Evolutionary conservation across 2,888 invertebrate genomes (phyloP).

Genomic region (Fragum whitleyi): DNA sequence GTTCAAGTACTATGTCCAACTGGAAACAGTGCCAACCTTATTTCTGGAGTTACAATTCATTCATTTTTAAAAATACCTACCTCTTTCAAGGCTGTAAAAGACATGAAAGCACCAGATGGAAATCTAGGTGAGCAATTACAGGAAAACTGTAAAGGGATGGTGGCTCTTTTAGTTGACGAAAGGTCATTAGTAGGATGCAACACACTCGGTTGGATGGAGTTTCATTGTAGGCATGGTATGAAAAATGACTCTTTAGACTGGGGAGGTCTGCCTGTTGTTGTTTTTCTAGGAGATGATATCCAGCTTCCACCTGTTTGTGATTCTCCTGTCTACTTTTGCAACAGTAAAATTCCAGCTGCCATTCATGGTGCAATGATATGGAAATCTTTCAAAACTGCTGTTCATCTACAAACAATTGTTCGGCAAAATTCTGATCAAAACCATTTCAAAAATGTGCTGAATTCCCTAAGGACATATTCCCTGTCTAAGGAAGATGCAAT

Average conservation of each 20-base stretch:
- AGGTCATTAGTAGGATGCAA: constrained; percentile 57
- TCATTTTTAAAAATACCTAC: constrained; percentile 66
- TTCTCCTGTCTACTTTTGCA: constrained; percentile 45
- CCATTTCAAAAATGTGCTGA: constrained; percentile 36
- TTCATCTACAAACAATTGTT: constrained; percentile 42
- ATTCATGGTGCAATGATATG: constrained; percentile 53
- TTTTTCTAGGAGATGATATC: too few relatives aligned
- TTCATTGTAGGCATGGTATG: constrained; percentile 44
- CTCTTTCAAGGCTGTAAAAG: constrained; percentile 21
- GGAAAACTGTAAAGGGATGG: constrained; percentile 51
- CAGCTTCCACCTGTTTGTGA: constrained; percentile 65
- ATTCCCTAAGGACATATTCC: constrained; percentile 43
- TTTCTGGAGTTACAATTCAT: constrained; percentile 60
- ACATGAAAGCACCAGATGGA: constrained; percentile 63
- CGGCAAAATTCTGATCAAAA: constrained; percentile 43
- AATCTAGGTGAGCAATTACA: constrained; percentile 48
- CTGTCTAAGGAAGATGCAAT: constrained; percentile 27
- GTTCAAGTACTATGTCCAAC: constrained; percentile 67
- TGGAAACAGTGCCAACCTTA: constrained; percentile 67
- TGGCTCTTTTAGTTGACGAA: constrained; percentile 65
- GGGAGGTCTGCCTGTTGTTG: constrained; percentile 69
- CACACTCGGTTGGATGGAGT: constrained; percentile 61
- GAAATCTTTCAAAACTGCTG: constrained; percentile 46
- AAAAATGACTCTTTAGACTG: constrained; percentile 24
- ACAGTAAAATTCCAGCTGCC: constrained; percentile 35